Conservation (phyloP, 1,140 invertebrate species). For the Galleria mellonella region DNA sequence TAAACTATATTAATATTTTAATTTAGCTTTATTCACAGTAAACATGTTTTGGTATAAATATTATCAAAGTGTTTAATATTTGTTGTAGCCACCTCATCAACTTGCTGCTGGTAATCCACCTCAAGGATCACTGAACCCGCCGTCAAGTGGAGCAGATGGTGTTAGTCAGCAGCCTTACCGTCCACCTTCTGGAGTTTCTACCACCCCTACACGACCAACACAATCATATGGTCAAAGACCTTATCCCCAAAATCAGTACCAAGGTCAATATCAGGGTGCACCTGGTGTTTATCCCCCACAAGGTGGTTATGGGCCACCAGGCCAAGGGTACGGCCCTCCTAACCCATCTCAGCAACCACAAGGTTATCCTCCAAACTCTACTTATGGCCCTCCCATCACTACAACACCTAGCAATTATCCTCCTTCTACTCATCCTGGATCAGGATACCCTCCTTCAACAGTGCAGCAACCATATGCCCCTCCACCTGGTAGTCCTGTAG, state of each 20-base stretch:
- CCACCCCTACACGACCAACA: conserved; percentile 63
- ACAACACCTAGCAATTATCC: conserved; percentile 68
- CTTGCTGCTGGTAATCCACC: conserved; percentile 56
- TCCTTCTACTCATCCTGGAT: conserved; percentile 60
- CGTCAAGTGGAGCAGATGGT: conserved; percentile 53
- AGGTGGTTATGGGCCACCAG: conserved; percentile 60
- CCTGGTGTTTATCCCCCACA: conserved; percentile 63
- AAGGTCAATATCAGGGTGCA: conserved; percentile 69
- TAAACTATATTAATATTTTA: too few species aligned
- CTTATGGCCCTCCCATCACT: conserved; percentile 71
- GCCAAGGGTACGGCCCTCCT: conserved; percentile 69
- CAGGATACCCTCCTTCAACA: conserved; percentile 63
- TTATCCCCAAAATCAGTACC: conserved; percentile 70
- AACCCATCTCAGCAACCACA: conserved; percentile 65
- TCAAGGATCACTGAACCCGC: conserved; percentile 46
- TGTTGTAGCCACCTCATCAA: conserved; percentile 67
- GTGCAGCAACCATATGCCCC: conserved; percentile 66
- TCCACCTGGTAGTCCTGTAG: conserved; percentile 63
- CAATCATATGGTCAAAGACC: conserved; percentile 69
- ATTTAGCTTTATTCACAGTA: too few species aligned
- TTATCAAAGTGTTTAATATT: conserved; percentile 6
- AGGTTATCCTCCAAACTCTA: conserved; percentile 66
- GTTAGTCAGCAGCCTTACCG: conserved; percentile 55
- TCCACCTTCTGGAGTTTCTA: conserved; percentile 56
- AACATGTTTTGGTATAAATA: not conserved